Base-by-base conservation (phyloP, 2,888 invertebrate species). In the Vesta saturnalis region DNA sequence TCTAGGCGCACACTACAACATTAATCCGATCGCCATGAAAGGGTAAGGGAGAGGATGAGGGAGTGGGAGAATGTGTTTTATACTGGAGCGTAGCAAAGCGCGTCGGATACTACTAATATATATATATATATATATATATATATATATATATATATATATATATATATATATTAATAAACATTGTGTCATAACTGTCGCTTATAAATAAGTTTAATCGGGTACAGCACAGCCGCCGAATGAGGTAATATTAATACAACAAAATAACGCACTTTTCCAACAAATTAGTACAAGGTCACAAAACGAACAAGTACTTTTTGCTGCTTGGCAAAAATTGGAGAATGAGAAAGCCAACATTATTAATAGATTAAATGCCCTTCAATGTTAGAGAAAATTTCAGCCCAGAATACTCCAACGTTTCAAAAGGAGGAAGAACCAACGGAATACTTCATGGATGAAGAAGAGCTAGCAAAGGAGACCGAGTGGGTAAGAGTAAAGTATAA, bases 231-330 rank as follows among this genome's bases (percentile, higher is more conserved):
- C 46, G 43, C 61, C 61, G 6, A 60, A 60, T 60, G 49, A 60
- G 22, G 60, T 47, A n/a, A 49, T 49, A 15, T 49, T 60, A 60
- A 60, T 61, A 1, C 30, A 59, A 46, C 59, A 61, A 52, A 61
- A 52, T 30, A 52, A 46, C 19, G 46, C 60, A 15, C 3, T 47
- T 8, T 60, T 60, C 47, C 47, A 60, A 23, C 15, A 60, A 61
- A 61, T 52, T 61, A 61, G 60, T 22, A n/a, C 61, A 19, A 61
- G 49, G 14, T 61, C 60, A 22, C 60, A 60, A 16, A 60, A 60
- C 19, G 47, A 60, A 60, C 60, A 49, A 16, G 49, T 15, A 12
- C 49, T 49, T 18, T 60, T 15, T 60, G 14, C 3, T 16, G 49
- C 49, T 14, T 60, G 60, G 49, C 3, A 60, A 49, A 60, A 22